A percentile compares a stretch with the other conserved stretches of the same genome.
phyloP scores from a whole-genome alignment of 2,113 vertebrate genomes.

The Stomatorhinus ivindoensis region DNA sequence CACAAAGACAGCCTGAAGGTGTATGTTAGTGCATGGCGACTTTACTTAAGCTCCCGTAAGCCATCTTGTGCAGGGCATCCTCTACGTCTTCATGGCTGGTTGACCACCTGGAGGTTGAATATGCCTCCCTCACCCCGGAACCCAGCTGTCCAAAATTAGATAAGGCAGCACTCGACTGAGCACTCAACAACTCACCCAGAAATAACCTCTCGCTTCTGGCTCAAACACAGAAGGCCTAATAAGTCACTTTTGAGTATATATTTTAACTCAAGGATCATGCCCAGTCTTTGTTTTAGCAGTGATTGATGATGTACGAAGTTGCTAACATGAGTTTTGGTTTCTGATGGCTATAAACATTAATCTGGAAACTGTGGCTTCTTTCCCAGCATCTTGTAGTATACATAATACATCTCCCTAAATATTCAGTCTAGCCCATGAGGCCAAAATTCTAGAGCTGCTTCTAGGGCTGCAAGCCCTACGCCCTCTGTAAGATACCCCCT shows the following conservation, averaged over 20 bases:
- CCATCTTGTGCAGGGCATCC: background rate
- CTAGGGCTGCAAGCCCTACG: background rate
- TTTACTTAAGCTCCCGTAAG: background rate
- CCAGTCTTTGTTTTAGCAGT: background rate
- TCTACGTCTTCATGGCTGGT: background rate
- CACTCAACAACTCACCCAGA: background rate
- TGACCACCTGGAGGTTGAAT: background rate
- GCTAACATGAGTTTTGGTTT: background rate
- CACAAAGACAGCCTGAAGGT: background rate
- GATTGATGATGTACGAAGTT: background rate
- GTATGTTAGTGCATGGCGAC: background rate
- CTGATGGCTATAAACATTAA: background rate
- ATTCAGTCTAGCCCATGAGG: background rate
- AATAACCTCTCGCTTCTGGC: background rate
- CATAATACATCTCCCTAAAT: background rate
- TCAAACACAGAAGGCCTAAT: background rate
- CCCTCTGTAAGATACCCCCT: background rate
- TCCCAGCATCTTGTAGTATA: background rate
- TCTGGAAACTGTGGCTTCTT: background rate
- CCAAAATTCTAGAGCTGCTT: background rate
- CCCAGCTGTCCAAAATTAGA: background rate
- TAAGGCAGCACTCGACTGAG: background rate
- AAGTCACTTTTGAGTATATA: background rate
- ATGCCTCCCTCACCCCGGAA: background rate
- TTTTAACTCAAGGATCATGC: background rate